Evolutionary conservation across 2,797 vertebrate species (phyloP).

Genomic region (Pipistrellus nathusii): DNA sequence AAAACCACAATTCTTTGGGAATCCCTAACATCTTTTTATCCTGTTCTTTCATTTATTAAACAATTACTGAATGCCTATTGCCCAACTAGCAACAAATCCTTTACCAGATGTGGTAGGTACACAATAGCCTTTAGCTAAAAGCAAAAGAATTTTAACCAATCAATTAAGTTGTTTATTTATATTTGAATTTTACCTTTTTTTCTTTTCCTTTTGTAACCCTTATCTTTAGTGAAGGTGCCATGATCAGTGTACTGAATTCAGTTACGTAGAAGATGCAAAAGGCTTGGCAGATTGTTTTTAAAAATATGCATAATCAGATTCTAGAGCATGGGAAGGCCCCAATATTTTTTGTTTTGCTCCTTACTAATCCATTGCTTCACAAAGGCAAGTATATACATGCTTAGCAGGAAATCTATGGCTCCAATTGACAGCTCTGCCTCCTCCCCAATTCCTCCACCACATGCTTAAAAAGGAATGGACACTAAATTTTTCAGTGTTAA

Average conservation of each 20-base stretch:
- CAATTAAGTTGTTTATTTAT: background rate
- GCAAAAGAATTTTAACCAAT: conserved; percentile 43
- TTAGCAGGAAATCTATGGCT: conserved; percentile 52
- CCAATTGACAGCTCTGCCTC: background rate
- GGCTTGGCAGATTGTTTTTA: background rate
- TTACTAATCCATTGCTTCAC: background rate
- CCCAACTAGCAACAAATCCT: conserved; percentile 52
- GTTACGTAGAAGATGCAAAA: background rate
- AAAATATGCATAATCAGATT: background rate
- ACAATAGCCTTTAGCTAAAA: conserved; percentile 39
- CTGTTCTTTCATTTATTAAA: conserved; percentile 20
- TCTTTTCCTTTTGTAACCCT: background rate
- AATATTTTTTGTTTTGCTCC: background rate
- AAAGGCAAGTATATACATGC: background rate
- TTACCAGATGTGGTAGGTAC: conserved; percentile 31
- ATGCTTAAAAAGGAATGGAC: conserved; percentile 6
- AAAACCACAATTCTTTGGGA: background rate
- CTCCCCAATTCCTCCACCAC: background rate
- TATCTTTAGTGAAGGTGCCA: background rate
- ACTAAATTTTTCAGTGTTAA: conserved; percentile 56
- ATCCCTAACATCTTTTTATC: conserved; percentile 30
- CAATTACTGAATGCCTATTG: conserved; percentile 41
- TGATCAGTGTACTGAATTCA: background rate
- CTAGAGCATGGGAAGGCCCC: background rate
- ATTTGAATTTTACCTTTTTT: conserved; percentile 26